Evolutionary conservation across 2,113 vertebrate species (phyloP), one percentile per base, ranked within the genome.

Genomic region (Neoarius graeffei): DNA sequence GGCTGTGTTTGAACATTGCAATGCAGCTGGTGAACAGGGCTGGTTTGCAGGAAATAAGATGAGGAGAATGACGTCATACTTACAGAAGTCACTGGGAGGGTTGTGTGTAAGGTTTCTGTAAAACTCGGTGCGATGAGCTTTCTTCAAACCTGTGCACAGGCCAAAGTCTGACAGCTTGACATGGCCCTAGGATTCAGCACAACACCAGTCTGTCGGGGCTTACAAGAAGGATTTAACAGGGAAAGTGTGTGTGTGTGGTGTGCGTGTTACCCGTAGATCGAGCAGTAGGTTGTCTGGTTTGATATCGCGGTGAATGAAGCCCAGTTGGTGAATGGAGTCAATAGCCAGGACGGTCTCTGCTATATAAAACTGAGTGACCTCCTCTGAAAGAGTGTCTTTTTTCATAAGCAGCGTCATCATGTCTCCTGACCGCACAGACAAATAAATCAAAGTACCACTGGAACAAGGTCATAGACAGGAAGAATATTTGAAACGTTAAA

Each of bases 371-470:
- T 99, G 98, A 0, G 98, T 98, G 87, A 98, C 98, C 91, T 99
- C 98, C 88, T 99, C 98, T 5, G 98, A 97, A 76, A 99, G 94
- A 0, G 98, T 99, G 92, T 99, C 98, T 91, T 99, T 99, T 94
- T 99, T 99, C 98, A 99, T 99, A 69, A 99, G 94, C 85, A 99
- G 93, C 0, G 98, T 99, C 98, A 99, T 99, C 98, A 99, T 99
- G 94, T 99, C 98, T 81, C 98, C 98, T 99, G 90, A 83, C 7
- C 87, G 88, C 56, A 86, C 23, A 87, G 42, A 82, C 42, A 84
- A 5, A 86, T 4, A 79, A n/a, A 86, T 81, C 48, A 83, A 48
- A 9, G 48, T 25, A 52, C 27, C 54, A 50, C 48, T 17, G 20
- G 35, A 82, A 87, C 66, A 64, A 79, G 50, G 52, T 57, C 59